Percentiles rank a stretch among this genome's conserved stretches.
Evolutionary conservation across 2,888 invertebrate species (phyloP).

Genomic region (Orchesella flavescens): DNA sequence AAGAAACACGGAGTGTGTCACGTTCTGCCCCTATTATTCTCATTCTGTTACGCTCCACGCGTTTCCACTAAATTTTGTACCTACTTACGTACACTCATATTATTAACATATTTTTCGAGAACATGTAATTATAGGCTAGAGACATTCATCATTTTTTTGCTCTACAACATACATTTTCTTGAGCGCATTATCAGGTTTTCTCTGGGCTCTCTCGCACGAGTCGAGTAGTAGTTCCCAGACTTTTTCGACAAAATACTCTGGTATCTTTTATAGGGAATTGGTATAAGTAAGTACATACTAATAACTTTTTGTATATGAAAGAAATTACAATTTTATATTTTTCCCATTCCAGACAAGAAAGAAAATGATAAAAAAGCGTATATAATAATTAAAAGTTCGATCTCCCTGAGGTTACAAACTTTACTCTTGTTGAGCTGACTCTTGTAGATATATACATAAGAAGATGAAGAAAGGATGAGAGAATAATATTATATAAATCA

Average conservation of each 20-base stretch:
- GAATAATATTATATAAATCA: constrained; percentile 12
- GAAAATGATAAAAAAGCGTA: no score
- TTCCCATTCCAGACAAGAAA: no score
- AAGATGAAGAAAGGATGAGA: background rate
- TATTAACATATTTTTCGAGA: no score
- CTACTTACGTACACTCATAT: background rate
- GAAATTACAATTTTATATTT: no score
- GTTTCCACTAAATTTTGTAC: background rate
- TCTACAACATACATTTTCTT: constrained; percentile 22
- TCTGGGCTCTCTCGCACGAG: constrained; percentile 28
- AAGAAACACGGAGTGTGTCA: no score
- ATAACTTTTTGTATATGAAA: no score
- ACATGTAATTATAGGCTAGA: no score
- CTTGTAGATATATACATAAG: background rate
- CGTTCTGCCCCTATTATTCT: no score
- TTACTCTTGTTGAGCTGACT: background rate
- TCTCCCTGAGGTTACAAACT: background rate
- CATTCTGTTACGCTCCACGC: background rate
- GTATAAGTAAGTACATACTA: no score
- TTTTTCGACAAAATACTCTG: no score
- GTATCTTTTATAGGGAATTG: no score
- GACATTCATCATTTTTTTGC: constrained; percentile 4
- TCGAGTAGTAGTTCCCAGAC: no score
- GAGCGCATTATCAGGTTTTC: constrained; percentile 62
- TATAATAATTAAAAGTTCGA: background rate